A percentile compares a stretch with the other conserved stretches of the same genome.
phyloP scores from a whole-genome alignment of 2,113 vertebrate species.

The Mus spicilegus region DNA sequence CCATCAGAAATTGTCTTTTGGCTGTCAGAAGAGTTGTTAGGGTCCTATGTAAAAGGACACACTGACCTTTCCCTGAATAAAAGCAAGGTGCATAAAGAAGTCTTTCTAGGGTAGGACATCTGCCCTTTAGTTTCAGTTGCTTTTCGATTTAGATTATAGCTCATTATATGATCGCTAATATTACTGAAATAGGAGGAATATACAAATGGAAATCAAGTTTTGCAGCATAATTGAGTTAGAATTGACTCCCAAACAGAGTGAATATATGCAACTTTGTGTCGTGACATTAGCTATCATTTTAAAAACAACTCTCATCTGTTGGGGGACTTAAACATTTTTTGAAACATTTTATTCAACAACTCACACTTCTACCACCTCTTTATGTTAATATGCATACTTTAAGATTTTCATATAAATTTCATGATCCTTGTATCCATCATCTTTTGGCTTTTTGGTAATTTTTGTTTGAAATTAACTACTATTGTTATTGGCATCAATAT shows the following conservation, averaged over 20 bases:
- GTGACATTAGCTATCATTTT: background rate
- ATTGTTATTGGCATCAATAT: background rate
- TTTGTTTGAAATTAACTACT: background rate
- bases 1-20: background rate
- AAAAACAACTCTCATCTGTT: background rate
- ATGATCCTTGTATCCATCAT: background rate
- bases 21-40: background rate
- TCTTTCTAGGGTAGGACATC: background rate
- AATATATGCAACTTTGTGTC: background rate
- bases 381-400: background rate
- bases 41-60: background rate
- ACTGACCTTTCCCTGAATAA: background rate
- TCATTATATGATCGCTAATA: background rate
- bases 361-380: background rate
- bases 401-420: background rate
- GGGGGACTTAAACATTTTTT: background rate
- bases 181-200: background rate
- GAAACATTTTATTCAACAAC: fast-evolving
- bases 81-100: background rate
- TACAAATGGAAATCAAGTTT: background rate
- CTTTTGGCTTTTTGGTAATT: background rate
- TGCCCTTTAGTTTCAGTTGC: background rate
- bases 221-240: background rate
- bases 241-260: background rate
- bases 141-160: background rate